Conservation (phyloP, 37 sponge, comb jelly and placozoan genomes). For the Ianthella basta region DNA sequence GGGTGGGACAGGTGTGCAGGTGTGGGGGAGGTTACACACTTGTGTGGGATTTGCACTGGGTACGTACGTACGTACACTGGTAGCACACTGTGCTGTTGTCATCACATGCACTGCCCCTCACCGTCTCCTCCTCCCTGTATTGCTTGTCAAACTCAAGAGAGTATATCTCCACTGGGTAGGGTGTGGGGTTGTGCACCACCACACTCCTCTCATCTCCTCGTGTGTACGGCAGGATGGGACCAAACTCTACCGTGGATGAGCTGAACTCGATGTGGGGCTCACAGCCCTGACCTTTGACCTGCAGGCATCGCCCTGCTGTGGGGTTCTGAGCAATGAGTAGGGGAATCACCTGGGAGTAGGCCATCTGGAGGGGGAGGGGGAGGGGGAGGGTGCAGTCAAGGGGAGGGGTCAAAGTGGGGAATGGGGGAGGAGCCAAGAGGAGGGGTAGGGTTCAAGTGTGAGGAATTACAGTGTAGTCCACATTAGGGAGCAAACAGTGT, state of each 20-base stretch:
- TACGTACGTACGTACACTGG: not conserved
- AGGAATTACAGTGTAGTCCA: too few species aligned
- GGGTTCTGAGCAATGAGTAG: conserved; percentile 77
- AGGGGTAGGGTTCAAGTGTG: too few species aligned
- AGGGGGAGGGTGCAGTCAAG: too few species aligned
- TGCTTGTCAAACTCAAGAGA: conserved; percentile 94
- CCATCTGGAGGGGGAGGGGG: conserved; percentile 39
- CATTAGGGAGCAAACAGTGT: too few species aligned
- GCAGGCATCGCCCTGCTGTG: conserved; percentile 46
- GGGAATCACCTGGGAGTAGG: conserved; percentile 82
- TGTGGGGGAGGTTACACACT: too few species aligned
- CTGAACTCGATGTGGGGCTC: conserved; percentile 88
- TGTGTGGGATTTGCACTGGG: too few species aligned
- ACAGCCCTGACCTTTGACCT: conserved; percentile 76
- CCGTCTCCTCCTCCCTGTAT: conserved; percentile 90
- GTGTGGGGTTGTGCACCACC: conserved; percentile 79
- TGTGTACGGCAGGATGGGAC: conserved; percentile 88
- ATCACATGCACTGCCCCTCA: conserved; percentile 13
- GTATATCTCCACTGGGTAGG: conserved; percentile 94
- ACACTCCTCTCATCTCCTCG: conserved; percentile 81
- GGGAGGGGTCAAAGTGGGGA: too few species aligned
- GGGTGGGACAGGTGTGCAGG: too few species aligned
- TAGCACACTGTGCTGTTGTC: not conserved
- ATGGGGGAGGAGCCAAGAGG: too few species aligned
- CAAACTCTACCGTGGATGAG: conserved; percentile 78